Base-by-base conservation (phyloP, 1,140 invertebrate species). In the Saccostrea glomerata region DNA sequence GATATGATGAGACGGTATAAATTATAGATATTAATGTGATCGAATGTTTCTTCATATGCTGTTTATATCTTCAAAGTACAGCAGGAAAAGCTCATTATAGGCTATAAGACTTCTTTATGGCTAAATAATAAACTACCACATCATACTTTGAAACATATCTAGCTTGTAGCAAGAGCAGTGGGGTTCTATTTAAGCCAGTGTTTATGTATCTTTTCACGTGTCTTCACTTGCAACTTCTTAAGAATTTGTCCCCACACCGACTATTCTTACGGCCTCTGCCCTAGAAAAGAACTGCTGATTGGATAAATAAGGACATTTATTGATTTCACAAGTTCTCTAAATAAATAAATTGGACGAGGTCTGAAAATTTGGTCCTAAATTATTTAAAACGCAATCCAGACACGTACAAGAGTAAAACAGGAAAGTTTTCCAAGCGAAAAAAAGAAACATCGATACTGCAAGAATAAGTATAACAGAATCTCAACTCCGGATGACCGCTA, bases 111-210 rank as follows among this genome's bases (percentile, higher is more conserved):
- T 77, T 12, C 70, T 30, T 77, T 77, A 77, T 77, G 70, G 30
- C 70, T 30, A 77, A 77, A 77, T 77, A 77, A 77, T 77, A 77
- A 77, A 77, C 70, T 36, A 77, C 30, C 25, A 30, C 23, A 77
- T 36, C 23, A 77, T 77, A 73, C 70, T 77, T 77, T 77, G 25
- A 77, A 13, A 77, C 70, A 30, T 77, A 9, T 36, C 30, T 11
- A 77, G 30, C 25, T 30, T 77, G 70, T 77, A 77, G 13, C 70
- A 3, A 30, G 15, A 36, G 11, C 70, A 77, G 70, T 77, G 30
- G 70, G 70, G 25, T 30, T 23, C 70, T 7, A 20, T 25, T 36
- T 40, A 30, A 30, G 11, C 23, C 23, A 36, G 60, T 30, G 2
- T 77, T 36, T 36, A 40, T 77, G 9, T 77, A 36, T 36, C 25